Evolutionary conservation across 2,113 vertebrate genomes (phyloP).

Genomic region (Mustela lutreola): DNA sequence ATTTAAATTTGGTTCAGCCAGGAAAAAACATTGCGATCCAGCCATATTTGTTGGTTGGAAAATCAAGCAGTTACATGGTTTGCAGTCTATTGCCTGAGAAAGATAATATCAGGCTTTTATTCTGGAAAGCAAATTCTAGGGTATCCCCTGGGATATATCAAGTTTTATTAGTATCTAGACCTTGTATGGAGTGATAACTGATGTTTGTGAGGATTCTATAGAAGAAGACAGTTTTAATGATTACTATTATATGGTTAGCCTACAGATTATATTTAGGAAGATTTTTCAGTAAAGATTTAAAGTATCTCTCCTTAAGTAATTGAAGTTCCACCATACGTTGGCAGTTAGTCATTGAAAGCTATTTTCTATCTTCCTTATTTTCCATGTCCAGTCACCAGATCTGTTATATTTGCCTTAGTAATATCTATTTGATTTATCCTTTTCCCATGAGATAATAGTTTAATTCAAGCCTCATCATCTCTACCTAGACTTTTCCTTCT

Average conservation of each 20-base stretch:
- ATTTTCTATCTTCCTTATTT: constrained; percentile 16
- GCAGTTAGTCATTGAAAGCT: not conserved
- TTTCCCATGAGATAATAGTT: not conserved
- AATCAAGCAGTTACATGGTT: not conserved
- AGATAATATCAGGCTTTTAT: not conserved
- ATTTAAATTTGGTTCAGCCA: constrained; percentile 1
- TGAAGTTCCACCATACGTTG: not conserved
- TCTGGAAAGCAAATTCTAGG: constrained; percentile 42
- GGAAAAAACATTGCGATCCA: not conserved
- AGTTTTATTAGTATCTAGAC: not conserved
- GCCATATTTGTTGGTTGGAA: constrained; percentile 9
- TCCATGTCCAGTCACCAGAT: not conserved
- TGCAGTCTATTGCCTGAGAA: not conserved
- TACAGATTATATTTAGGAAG: constrained; percentile 31
- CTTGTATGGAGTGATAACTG: not conserved
- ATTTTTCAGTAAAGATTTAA: constrained; percentile 39
- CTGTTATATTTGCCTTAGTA: constrained; percentile 17
- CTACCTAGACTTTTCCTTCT: constrained; percentile 40
- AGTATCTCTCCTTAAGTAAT: not conserved
- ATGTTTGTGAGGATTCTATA: constrained; percentile 39
- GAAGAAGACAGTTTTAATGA: constrained; percentile 7
- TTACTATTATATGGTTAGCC: not conserved
- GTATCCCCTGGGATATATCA: not conserved
- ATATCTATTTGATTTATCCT: not conserved
- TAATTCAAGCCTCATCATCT: constrained; percentile 15